These are phyloP conservation scores for Margarornis squamiger DNA, from an alignment of 2,797 vertebrate species.

Conservation along the genomic window DNA sequence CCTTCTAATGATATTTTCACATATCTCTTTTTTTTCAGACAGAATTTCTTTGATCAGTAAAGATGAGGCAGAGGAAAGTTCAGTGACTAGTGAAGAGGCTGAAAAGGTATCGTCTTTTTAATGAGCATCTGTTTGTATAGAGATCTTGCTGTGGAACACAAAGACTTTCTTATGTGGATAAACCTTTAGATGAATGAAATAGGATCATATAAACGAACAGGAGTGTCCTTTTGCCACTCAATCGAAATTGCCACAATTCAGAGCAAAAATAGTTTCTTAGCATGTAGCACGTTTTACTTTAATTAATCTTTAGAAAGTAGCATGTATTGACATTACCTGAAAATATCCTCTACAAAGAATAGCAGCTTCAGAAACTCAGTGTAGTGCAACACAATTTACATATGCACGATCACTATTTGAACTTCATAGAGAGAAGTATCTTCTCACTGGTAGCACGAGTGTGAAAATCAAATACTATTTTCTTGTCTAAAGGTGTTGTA, in stretches of 20 bases:
- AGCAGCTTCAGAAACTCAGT: neutral
- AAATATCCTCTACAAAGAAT: neutral
- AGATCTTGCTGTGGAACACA: neutral
- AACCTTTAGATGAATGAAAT: neutral
- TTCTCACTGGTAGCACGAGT: neutral
- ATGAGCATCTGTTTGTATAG: neutral
- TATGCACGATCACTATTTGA: neutral
- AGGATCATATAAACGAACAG: neutral
- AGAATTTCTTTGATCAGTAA: slow-evolving; percentile 88
- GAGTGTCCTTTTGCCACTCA: neutral
- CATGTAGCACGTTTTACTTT: neutral
- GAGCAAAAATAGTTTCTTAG: neutral
- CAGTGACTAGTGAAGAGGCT: slow-evolving; percentile 84
- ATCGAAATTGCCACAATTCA: neutral
- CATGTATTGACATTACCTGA: neutral
- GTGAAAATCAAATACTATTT: neutral
- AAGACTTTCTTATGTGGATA: neutral
- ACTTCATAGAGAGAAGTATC: neutral
- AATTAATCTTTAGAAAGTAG: neutral
- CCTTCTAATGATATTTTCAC: slow-evolving; percentile 43
- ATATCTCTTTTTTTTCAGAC: slow-evolving; percentile 71
- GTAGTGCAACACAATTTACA: neutral
- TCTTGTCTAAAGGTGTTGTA: neutral
- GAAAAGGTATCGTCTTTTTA: slow-evolving; percentile 79
- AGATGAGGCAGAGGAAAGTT: slow-evolving; percentile 87